Conservation (phyloP, 2,113 vertebrate genomes). For the Ctenomys sociabilis region DNA sequence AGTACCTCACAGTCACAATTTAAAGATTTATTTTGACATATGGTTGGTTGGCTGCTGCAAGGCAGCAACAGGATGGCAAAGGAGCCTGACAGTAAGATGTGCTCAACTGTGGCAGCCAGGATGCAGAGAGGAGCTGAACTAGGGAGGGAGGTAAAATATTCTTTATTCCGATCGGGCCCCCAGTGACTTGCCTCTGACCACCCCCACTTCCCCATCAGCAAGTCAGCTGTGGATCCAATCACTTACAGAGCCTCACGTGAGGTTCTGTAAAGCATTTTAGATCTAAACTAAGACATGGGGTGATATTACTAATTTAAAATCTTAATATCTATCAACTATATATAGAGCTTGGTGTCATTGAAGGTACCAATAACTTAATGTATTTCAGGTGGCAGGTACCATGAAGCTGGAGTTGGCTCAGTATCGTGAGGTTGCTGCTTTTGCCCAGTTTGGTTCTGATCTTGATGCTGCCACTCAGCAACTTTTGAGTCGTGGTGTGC, state of each 20-base stretch:
- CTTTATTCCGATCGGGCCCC: background rate
- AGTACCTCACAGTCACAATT: background rate
- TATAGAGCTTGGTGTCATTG: background rate
- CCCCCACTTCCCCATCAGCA: background rate
- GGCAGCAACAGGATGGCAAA: background rate
- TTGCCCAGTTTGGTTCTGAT: slow-evolving; percentile 98
- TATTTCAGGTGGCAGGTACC: slow-evolving; percentile 94
- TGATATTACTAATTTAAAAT: background rate
- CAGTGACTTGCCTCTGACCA: background rate
- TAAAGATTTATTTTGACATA: background rate
- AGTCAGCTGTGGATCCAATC: background rate
- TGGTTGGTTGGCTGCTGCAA: background rate
- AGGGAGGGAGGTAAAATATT: background rate
- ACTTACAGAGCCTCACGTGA: background rate
- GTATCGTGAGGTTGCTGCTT: slow-evolving; percentile 98
- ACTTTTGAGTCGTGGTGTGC: slow-evolving; percentile 95
- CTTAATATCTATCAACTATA: background rate
- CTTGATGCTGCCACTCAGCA: slow-evolving; percentile 98
- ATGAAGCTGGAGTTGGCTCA: slow-evolving; percentile 99
- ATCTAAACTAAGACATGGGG: background rate
- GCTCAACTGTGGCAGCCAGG: background rate
- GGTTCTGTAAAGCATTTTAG: background rate
- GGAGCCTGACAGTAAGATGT: background rate
- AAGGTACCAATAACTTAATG: rapidly evolving
- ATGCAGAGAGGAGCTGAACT: background rate